Evolutionary conservation across 23 tunicate genomes (phyloP), one percentile per base, ranked within the genome.

Genomic region (Corella eumyota): DNA sequence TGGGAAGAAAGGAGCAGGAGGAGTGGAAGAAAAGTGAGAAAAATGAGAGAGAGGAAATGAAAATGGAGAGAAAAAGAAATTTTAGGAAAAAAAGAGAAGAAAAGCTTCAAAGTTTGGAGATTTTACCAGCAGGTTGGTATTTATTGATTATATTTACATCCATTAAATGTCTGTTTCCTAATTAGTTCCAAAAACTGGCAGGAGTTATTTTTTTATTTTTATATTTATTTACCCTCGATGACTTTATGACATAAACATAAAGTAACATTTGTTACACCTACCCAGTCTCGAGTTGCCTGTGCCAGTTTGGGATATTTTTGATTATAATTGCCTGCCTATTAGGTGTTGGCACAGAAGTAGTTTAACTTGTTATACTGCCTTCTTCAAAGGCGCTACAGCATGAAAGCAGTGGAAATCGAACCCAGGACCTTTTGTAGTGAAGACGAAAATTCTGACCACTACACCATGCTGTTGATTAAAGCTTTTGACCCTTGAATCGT

Each of bases 121-220:
- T 82, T 30, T 49, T 82, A 23, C 92, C 92, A 19, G 81, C 92
- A 9, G 51, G 78, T 72, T 20, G 34, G 22, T 53, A n/a, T n/a
- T 25, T 25, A 48, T 25, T 21, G 2, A 3, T 2, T 48, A 20
- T 3, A 20, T 25, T 48, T 48, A 2, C n/a, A n/a, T n/a, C n/a
- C n/a, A n/a, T n/a, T n/a, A n/a, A n/a, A n/a, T n/a, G n/a, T n/a
- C n/a, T n/a, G n/a, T n/a, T n/a, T n/a, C n/a, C n/a, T n/a, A n/a
- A n/a, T n/a, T n/a, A n/a, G n/a, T n/a, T n/a, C n/a, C n/a, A n/a
- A n/a, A n/a, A n/a, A n/a, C n/a, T n/a, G n/a, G n/a, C n/a, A n/a
- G n/a, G n/a, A n/a, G n/a, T n/a, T n/a, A n/a, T n/a, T n/a, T n/a
- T 40, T 40, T 15, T 15, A 40, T 40, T 40, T 40, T 11, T 15